Base-by-base conservation (phyloP, 1,140 invertebrate genomes). In the Trachymyrmex septentrionalis region DNA sequence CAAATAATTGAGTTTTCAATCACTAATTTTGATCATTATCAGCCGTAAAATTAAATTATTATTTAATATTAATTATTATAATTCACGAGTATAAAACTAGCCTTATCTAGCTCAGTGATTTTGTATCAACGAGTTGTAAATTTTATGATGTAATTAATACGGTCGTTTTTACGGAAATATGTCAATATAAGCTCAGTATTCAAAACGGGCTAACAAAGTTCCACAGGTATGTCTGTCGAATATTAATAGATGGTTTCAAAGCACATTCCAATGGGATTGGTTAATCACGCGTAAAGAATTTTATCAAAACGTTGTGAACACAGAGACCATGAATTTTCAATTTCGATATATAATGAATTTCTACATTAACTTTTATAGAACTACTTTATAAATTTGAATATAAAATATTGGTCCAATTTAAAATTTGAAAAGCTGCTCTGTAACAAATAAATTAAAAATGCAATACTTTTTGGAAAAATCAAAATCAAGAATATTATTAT, bases 241-340 rank as follows among this genome's bases (percentile, higher is more conserved):
- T 69, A 81, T 69, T 30, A 69, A 69, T 69, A 30, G 21, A 67
- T 38, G 19, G 48, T 81, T 81, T 71, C 30, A 69, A 80, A 69
- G 38, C 59, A 30, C 64, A 64, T 78, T 66, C 5, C 64, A 38
- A 38, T 16, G 16, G 16, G 48, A 81, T 71, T 81, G 64, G 30
- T 81, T 81, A 81, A 69, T 81, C 64, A 55, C 7, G n/a, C 61
- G 44, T 69, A 24, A 38, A 38, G 30, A 81, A 71, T 81, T 81
- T 81, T 38, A 57, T 38, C 48, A 69, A 48, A 80, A 55, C 27
- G 12, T n/a, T 80, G 44, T 27, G 44, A 64, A 38, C 38, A 53
- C 5, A 34, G 9, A 64, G 9, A 55, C 1, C 48, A 55, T 19
- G 21, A 55, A 69, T 81, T 57, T n/a, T 55, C 21, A 14, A 55